Evolutionary conservation across 2,888 invertebrate genomes (phyloP).

Genomic region (Acanthosepion pharaonis): DNA sequence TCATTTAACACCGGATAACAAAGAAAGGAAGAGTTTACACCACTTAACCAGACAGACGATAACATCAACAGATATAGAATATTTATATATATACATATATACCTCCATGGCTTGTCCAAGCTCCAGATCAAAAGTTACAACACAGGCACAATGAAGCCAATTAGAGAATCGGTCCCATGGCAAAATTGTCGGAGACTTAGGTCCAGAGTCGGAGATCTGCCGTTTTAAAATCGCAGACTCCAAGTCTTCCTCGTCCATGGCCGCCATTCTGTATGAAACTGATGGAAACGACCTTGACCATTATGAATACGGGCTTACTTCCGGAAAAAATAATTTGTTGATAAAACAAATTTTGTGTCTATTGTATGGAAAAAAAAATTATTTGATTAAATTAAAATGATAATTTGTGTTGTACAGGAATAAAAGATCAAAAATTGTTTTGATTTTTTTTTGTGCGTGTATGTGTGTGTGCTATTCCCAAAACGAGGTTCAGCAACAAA

Average conservation of each 20-base stretch:
- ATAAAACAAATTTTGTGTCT: constrained; percentile 2
- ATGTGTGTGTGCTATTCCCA: background rate
- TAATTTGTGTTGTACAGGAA: background rate
- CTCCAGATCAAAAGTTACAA: constrained; percentile 98
- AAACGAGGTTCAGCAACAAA: constrained; percentile 54
- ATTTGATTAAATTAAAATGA: constrained; percentile 10
- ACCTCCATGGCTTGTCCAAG: constrained; percentile 98
- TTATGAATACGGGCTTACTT: constrained; percentile 46
- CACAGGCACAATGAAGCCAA: constrained; percentile 98
- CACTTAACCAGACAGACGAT: background rate
- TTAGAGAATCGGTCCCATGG: constrained; percentile 80
- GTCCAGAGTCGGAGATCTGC: constrained; percentile 52
- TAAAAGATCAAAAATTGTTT: background rate
- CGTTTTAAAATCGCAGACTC: constrained; percentile 36
- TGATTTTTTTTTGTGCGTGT: no score
- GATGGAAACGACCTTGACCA: constrained; percentile 54
- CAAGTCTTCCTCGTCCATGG: constrained; percentile 50
- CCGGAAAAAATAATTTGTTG: constrained; percentile 38
- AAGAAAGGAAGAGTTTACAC: constrained; percentile 24
- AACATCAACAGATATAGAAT: constrained; percentile 42
- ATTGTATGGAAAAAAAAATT: background rate
- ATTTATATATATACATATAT: constrained; percentile 48
- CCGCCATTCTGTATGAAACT: constrained; percentile 52
- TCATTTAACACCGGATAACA: background rate
- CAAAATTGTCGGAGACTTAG: constrained; percentile 66